These are phyloP conservation scores for Aphidius gifuensis DNA, from an alignment of 1,140 invertebrate species.

Conservation along the genomic window DNA sequence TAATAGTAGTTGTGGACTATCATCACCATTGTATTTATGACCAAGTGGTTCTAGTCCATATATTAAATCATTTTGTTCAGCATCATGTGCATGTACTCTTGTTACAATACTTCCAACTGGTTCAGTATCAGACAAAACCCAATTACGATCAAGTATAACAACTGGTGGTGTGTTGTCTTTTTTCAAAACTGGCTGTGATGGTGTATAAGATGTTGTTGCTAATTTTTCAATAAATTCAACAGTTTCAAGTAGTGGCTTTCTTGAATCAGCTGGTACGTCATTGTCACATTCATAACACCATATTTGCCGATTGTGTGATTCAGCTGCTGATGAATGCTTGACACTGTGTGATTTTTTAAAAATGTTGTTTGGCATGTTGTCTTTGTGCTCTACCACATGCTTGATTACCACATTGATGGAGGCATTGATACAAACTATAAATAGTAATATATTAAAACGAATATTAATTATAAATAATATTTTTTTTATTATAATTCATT, in stretches of 20 bases:
- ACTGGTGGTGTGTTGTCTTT: slow-evolving; percentile 53
- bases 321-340: slow-evolving; percentile 69
- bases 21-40: slow-evolving; percentile 39
- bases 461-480: neutral
- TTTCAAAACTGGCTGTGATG: slow-evolving; percentile 21
- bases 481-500: no score
- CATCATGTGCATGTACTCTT: slow-evolving; percentile 60
- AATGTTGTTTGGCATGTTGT: slow-evolving; percentile 76
- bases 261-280: slow-evolving; percentile 56
- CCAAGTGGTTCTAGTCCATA: slow-evolving; percentile 63
- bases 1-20: slow-evolving; percentile 42
- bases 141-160: slow-evolving; percentile 62
- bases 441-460: neutral
- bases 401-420: slow-evolving; percentile 66
- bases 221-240: slow-evolving; percentile 64
- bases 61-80: slow-evolving; percentile 60
- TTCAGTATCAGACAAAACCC: slow-evolving; percentile 65
- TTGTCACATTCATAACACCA: slow-evolving; percentile 73
- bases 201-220: slow-evolving; percentile 25
- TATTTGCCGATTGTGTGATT: slow-evolving; percentile 69
- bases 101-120: slow-evolving; percentile 63
- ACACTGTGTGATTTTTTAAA: slow-evolving; percentile 72
- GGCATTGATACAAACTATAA: slow-evolving; percentile 19
- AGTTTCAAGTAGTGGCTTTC: slow-evolving; percentile 64
- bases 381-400: slow-evolving; percentile 70